Evolutionary conservation across 2,113 vertebrate species (phyloP), one percentile per base, ranked within the genome.

Genomic region (Mormyrus iriodes): DNA sequence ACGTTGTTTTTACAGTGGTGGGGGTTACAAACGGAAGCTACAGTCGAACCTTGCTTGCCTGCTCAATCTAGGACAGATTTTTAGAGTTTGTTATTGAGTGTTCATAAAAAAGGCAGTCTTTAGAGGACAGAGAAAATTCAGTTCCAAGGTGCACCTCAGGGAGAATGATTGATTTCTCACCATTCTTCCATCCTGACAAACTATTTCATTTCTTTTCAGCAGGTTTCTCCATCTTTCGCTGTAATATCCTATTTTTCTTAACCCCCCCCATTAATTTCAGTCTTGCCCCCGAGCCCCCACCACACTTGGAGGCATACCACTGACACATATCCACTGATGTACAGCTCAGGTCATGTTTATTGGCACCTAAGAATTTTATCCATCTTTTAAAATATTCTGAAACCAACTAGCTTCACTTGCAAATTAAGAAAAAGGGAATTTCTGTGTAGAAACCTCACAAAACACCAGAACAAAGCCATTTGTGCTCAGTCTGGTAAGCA

Each of bases 141-240:
- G 49, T 53, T 86, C 49, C 24, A 53, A 51, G 51, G 51, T 53
- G 21, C 85, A 86, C 85, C 85, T 19, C 51, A 24, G 15, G 51
- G 85, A 27, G 51, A 86, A 86, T 86, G 44, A 84, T 84, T 48
- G 82, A 46, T 84, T 79, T 42, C 82, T n/a, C 82, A 44, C 82
- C 82, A 83, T 39, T 44, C 44, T 19, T 83, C 79, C 31, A 48
- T 48, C 21, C 39, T 44, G 8, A 84, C 82, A 84, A 84, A 24
- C 39, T 82, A 44, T 82, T 84, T 24, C 17, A 84, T 84, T 84
- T 84, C 15, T 86, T 35, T 86, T 53, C 49, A 13, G 21, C n/a
- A 86, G 82, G 42, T 39, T 39, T 39, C 85, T 39, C 27, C 39
- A 21, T 46, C 24, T 55, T 53, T 86, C 31, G 13, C 4, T 55